These are phyloP conservation scores for Andrena fulva DNA, from an alignment of 2,888 invertebrate species.

Conservation along the genomic window DNA sequence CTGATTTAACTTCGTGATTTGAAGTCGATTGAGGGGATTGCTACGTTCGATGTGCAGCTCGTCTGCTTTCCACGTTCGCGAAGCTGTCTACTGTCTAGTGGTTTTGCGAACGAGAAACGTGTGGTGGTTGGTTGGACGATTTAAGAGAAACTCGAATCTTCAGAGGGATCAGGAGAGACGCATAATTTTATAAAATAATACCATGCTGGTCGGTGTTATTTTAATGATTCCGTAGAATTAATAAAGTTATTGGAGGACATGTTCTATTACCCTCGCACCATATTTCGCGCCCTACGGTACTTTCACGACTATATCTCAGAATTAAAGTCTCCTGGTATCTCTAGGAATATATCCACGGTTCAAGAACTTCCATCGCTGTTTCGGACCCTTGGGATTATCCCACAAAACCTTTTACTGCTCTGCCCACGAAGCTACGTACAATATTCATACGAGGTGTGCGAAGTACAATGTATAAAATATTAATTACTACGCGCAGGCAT, in stretches of 20 bases:
- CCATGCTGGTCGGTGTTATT: too few relatives aligned
- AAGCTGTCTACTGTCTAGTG: background rate
- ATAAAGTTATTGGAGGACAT: background rate
- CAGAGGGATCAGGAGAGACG: background rate
- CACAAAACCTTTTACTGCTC: constrained; percentile 27
- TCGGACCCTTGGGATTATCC: constrained; percentile 15
- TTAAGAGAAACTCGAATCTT: background rate
- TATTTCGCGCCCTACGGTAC: constrained; percentile 8
- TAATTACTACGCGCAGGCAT: background rate
- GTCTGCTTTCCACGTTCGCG: background rate
- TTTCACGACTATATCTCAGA: constrained; percentile 26
- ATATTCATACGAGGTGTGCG: constrained; percentile 6
- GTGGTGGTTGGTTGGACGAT: background rate
- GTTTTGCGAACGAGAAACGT: background rate
- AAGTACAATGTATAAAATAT: constrained; percentile 17
- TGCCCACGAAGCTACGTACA: background rate
- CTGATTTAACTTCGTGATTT: constrained; percentile 3
- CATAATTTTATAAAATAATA: too few relatives aligned
- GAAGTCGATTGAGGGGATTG: background rate
- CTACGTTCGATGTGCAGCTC: background rate
- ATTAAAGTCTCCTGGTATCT: constrained; percentile 34
- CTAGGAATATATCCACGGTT: constrained; percentile 23
- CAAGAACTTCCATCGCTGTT: constrained; percentile 27
- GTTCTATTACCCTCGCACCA: background rate
- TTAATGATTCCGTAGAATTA: background rate